Evolutionary conservation across 2,797 vertebrate genomes (phyloP), one percentile per base, ranked within the genome.

Genomic region (Callimico goeldii): DNA sequence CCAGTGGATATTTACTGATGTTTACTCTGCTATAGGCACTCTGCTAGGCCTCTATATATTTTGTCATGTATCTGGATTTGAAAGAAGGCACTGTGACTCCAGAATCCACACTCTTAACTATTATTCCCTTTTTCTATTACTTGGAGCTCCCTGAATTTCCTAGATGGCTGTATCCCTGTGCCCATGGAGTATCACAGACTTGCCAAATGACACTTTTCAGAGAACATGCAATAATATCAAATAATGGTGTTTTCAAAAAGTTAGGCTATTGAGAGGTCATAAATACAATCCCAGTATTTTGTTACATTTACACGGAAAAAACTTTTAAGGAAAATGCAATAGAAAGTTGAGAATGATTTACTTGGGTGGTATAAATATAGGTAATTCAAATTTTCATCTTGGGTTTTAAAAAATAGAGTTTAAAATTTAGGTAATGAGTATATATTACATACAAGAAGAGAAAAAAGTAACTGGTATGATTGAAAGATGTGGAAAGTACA

Each of bases 361-460:
- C 72, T 80, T 81, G 28, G 24, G 55, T 89, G 50, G 30, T 58
- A 90, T 39, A 80, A 73, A 61, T 80, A 55, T 50, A 17, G 8
- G 9, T 92, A 75, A 57, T 77, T 97, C 91, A 81, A 58, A 90
- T 41, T 80, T 88, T 94, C 52, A 67, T 20, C 33, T 52, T 92
- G 10, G 81, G 50, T 48, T 39, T 96, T 90, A 12, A 48, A 94
- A 94, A 89, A 61, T 39, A 73, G 58, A 17, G 36, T 81, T n/a
- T 76, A 79, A 94, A 96, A 87, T 84, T 88, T 93, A 94, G 77
- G 73, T 80, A 86, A 24, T 82, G 17, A 43, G 12, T 86, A 61
- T 36, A 22, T 57, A 48, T 88, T 58, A 64, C 19, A 7, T 30
- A 41, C 22, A 36, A 86, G 15, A 50, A 52, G 22, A 91, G 76